phyloP scores from a whole-genome alignment of 2,888 invertebrate species.

The Stenoptilia bipunctidactyla region DNA sequence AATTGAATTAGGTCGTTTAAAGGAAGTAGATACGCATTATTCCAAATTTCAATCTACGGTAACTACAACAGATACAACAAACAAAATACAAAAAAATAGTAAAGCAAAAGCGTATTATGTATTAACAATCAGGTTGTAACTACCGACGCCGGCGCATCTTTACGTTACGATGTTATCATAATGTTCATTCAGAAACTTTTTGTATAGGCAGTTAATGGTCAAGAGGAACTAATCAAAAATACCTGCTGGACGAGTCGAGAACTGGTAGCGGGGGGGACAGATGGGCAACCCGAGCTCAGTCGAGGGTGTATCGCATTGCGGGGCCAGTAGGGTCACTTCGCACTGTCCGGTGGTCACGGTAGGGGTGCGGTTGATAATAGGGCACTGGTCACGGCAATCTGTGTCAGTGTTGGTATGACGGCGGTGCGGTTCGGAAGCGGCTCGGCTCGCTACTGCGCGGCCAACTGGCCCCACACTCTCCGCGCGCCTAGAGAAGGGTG shows the following conservation, averaged over 20 bases:
- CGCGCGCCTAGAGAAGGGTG: conserved; percentile 55
- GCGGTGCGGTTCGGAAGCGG: conserved; percentile 62
- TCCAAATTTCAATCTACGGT: too few relatives aligned
- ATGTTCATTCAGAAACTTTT: conserved; percentile 6
- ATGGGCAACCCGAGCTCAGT: conserved; percentile 34
- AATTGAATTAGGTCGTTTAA: too few relatives aligned
- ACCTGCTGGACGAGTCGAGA: conserved; percentile 54
- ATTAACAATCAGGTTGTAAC: too few relatives aligned
- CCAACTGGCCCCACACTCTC: conserved; percentile 33
- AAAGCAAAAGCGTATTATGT: too few relatives aligned
- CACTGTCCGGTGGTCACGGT: conserved; percentile 16
- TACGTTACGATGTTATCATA: conserved; percentile 5
- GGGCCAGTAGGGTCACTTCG: conserved; percentile 23
- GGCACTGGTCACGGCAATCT: conserved; percentile 19
- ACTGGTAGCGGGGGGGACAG: conserved; percentile 45
- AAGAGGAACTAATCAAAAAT: conserved; percentile 29
- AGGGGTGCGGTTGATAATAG: conserved; percentile 41
- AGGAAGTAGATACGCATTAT: too few relatives aligned
- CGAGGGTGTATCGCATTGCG: conserved; percentile 56
- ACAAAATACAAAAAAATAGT: too few relatives aligned
- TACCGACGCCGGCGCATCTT: neutral
- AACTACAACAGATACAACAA: too few relatives aligned
- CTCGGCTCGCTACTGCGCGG: conserved; percentile 52
- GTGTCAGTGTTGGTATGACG: conserved; percentile 32
- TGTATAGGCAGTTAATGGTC: neutral